phyloP scores from a whole-genome alignment of 2,113 vertebrate species.

The Pygathrix nemaeus region DNA sequence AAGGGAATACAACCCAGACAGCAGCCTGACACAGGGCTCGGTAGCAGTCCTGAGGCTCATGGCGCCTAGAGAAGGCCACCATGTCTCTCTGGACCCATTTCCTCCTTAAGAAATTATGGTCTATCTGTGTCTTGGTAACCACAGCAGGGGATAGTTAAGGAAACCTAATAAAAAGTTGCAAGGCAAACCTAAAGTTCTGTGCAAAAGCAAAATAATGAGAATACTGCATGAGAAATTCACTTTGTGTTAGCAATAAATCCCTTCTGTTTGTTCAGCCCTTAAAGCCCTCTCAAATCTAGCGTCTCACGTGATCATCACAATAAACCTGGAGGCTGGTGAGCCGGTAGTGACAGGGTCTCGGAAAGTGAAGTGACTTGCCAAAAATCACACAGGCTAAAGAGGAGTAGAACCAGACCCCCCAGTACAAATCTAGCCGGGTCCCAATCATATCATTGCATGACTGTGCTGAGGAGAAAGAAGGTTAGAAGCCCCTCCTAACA shows the following conservation, averaged over 20 bases:
- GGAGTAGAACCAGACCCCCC: background rate
- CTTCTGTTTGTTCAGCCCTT: background rate
- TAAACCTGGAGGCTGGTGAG: background rate
- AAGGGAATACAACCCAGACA: background rate
- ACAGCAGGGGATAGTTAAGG: constrained; percentile 33
- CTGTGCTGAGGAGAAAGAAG: background rate
- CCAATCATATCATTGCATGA: rapidly evolving
- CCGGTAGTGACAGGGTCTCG: background rate
- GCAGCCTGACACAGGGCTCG: background rate
- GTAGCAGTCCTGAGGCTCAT: background rate
- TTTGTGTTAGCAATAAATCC: background rate
- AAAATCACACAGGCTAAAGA: background rate
- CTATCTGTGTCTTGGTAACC: constrained; percentile 35
- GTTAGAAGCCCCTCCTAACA: background rate
- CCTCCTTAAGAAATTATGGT: background rate
- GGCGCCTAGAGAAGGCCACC: background rate
- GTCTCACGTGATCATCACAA: too few relatives aligned
- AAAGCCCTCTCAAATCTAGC: background rate
- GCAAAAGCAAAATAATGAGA: constrained; percentile 47
- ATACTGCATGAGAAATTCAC: background rate
- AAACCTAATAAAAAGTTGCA: constrained; percentile 44
- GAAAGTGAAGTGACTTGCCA: background rate
- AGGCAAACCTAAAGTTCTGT: constrained; percentile 21
- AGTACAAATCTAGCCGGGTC: rapidly evolving
- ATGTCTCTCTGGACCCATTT: constrained; percentile 4